Base-by-base conservation (phyloP, 2,888 invertebrate genomes). In the Rhogogaster chlorosoma region DNA sequence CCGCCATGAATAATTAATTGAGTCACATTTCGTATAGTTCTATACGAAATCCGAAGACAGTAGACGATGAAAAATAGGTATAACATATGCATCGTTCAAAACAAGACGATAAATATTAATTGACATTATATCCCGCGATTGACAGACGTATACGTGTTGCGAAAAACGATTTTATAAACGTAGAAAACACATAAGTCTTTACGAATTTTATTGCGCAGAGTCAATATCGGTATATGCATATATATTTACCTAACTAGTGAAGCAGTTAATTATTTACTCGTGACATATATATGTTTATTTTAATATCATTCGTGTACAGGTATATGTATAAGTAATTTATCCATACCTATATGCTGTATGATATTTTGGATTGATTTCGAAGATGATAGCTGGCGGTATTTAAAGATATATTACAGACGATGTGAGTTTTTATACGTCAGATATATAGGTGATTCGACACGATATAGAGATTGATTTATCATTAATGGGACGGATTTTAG, bases 101-200 rank as follows among this genome's bases (percentile, higher is more conserved):
- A 67, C 67, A 67, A 67, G 29, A 29, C 29, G 29, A 67, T 67
- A 67, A 67, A 67, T 67, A 53, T n/a, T n/a, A 67, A 67, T 67
- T 67, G 67, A 32, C 67, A 32, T 67, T 15, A 67, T 32, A 32
- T 15, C 6, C 29, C 26, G 67, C 3, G 67, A 67, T 67, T 67
- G 29, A 67, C 53, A 53, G 53, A 18, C 12, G n/a, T 38, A 38
- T 38, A 38, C 5, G 18, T 6, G 53, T 53, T 53, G 29, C 67
- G 67, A 67, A 67, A 67, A 29, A 6, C 53, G 7, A 53, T 7
- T n/a, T 53, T 53, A 53, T n/a, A 53, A 53, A 53, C 53, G n/a
- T 53, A 53, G 18, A 53, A 53, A n/a, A 53, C 53, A 53, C 1
- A 53, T n/a, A n/a, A 53, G n/a, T n/a, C 53, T 45, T 64, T 1